phyloP scores from a whole-genome alignment of 2,888 invertebrate genomes.

The Lithosia quadra region DNA sequence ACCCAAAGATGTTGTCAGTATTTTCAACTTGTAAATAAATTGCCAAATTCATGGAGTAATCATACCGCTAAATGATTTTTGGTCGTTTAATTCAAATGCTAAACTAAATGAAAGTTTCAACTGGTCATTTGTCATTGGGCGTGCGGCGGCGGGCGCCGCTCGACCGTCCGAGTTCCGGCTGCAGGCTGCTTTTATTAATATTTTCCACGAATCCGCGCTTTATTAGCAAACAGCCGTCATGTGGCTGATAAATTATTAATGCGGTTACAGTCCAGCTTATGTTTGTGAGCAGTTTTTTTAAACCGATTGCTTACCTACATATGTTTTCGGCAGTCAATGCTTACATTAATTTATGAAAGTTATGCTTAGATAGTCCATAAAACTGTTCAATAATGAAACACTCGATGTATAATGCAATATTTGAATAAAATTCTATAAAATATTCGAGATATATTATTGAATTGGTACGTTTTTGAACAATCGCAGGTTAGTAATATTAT shows the following conservation, averaged over 20 bases:
- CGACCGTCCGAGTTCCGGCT: constrained; percentile 75
- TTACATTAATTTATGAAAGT: too few species aligned
- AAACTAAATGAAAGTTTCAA: constrained; percentile 81
- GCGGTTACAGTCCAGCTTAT: constrained; percentile 81
- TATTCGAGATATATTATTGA: too few species aligned
- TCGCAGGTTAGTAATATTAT: too few species aligned
- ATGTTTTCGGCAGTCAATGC: constrained; percentile 52
- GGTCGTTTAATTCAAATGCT: constrained; percentile 75
- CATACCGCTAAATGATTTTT: constrained; percentile 34
- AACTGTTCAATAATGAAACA: too few species aligned
- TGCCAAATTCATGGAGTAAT: neutral
- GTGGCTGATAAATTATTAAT: constrained; percentile 87
- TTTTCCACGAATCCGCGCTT: constrained; percentile 85
- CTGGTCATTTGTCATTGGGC: constrained; percentile 83
- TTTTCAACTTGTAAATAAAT: neutral
- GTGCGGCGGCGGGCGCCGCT: constrained; percentile 58
- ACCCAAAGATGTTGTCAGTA: neutral
- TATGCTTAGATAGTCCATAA: too few species aligned
- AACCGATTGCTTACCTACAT: constrained; percentile 52
- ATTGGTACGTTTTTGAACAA: too few species aligned
- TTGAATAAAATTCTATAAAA: too few species aligned
- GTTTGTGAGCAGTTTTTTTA: constrained; percentile 78
- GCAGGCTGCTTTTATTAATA: constrained; percentile 86
- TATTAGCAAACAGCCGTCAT: constrained; percentile 87
- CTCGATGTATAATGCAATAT: too few species aligned